These are phyloP conservation scores for Acrossocheilus fasciatus DNA, from an alignment of 2,797 vertebrate species.

Conservation along the genomic window DNA sequence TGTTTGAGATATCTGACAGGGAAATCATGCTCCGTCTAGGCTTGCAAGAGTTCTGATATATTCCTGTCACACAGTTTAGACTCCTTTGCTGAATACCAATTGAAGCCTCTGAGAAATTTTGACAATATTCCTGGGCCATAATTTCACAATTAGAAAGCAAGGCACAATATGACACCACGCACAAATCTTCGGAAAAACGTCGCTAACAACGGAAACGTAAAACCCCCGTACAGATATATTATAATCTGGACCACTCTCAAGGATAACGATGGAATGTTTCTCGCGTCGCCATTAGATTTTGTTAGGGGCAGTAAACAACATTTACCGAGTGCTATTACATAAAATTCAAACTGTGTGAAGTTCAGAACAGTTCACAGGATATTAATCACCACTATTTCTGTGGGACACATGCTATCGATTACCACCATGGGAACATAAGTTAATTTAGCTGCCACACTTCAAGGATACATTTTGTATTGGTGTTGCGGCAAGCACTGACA, in stretches of 20 bases:
- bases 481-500: conserved; percentile 11
- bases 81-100: conserved; percentile 41
- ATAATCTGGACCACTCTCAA: conserved; percentile 39
- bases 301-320: conserved; percentile 39
- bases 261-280: conserved; percentile 29
- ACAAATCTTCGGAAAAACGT: conserved; percentile 34
- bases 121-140: conserved; percentile 27
- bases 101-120: conserved; percentile 23
- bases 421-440: conserved; percentile 33
- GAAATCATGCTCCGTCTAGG: conserved; percentile 10
- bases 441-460: conserved; percentile 43
- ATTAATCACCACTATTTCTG: conserved; percentile 37
- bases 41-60: conserved; percentile 18
- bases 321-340: conserved; percentile 22
- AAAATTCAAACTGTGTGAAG: conserved; percentile 36
- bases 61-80: conserved; percentile 20
- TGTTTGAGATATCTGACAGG: conserved; percentile 26
- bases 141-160: conserved; percentile 52
- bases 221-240: not conserved
- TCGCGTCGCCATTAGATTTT: conserved; percentile 25
- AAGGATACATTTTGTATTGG: conserved; percentile 41
- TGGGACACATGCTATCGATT: conserved; percentile 26
- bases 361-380: conserved; percentile 31
- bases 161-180: conserved; percentile 5
- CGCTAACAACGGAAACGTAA: conserved; percentile 6